These are phyloP conservation scores for Uropetala carovei DNA, from an alignment of 2,888 invertebrate species.

Conservation along the genomic window DNA sequence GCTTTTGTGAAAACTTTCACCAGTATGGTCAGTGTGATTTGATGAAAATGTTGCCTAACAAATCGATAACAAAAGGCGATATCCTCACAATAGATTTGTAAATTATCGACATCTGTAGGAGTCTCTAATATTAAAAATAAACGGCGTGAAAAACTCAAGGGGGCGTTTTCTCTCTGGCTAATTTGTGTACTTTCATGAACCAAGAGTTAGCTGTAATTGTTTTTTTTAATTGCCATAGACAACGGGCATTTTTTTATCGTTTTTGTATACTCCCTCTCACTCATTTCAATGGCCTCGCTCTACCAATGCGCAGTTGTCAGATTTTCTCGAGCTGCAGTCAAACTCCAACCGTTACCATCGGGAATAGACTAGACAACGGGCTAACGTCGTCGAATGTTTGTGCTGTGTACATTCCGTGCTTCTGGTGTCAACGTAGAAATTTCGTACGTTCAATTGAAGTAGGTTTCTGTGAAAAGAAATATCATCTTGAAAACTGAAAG, in stretches of 20 bases:
- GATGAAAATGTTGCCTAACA: too few relatives aligned
- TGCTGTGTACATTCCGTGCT: slow-evolving; percentile 60
- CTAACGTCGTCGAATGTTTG: slow-evolving; percentile 62
- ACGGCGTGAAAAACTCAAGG: too few relatives aligned
- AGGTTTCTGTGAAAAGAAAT: slow-evolving; percentile 5
- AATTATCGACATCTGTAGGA: too few relatives aligned
- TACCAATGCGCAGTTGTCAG: slow-evolving; percentile 54
- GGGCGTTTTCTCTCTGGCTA: too few relatives aligned
- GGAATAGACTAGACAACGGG: slow-evolving; percentile 59
- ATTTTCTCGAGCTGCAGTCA: slow-evolving; percentile 11
- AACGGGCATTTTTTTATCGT: slow-evolving; percentile 38
- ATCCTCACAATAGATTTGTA: too few relatives aligned
- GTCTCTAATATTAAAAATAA: too few relatives aligned
- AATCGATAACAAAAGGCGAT: too few relatives aligned
- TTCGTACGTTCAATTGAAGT: slow-evolving; percentile 36
- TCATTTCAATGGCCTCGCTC: neutral
- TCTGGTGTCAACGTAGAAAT: slow-evolving; percentile 59
- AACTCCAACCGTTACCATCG: slow-evolving; percentile 56
- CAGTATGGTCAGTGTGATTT: too few relatives aligned
- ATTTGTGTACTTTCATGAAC: neutral
- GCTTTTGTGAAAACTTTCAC: too few relatives aligned
- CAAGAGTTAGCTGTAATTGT: neutral
- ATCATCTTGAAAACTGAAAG: neutral
- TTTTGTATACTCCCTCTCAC: neutral
- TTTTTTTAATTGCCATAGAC: neutral